Percentiles rank a stretch among this genome's conserved stretches.
Conservation (phyloP, 2,797 vertebrate species). For the Nasua narica region DNA sequence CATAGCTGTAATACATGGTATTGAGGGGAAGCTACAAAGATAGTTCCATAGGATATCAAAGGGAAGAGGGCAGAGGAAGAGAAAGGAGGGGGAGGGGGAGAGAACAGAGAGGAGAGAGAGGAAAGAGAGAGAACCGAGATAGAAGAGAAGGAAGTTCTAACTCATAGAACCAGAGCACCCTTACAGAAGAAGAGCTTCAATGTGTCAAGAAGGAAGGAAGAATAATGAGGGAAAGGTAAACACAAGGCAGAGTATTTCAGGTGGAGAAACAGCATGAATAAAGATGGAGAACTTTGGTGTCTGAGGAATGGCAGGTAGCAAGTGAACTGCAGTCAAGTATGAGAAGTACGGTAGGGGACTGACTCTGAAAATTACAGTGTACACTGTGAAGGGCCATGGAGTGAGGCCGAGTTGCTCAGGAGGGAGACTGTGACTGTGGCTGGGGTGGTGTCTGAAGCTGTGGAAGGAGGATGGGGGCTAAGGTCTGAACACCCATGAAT, state of each 20-base stretch:
- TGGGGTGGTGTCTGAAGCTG: not conserved
- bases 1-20: too few species aligned
- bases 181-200: not conserved
- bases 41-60: not conserved
- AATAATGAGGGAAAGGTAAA: not conserved
- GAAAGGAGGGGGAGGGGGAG: too few species aligned
- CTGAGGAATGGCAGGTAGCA: not conserved
- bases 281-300: not conserved
- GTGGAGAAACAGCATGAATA: not conserved
- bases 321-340: fast-evolving
- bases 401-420: fast-evolving
- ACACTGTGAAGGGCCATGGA: fast-evolving
- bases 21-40: not conserved
- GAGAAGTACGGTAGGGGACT: not conserved
- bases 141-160: not conserved
- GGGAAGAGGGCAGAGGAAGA: not conserved
- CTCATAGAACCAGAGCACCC: not conserved
- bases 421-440: fast-evolving
- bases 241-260: not conserved
- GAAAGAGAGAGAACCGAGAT: not conserved
- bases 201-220: not conserved
- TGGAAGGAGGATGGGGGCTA: not conserved
- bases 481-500: not conserved
- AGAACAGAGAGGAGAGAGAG: not conserved
- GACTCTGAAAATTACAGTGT: too few species aligned